phyloP scores from a whole-genome alignment of 1,140 invertebrate species.

The Paracyclopina nana region DNA sequence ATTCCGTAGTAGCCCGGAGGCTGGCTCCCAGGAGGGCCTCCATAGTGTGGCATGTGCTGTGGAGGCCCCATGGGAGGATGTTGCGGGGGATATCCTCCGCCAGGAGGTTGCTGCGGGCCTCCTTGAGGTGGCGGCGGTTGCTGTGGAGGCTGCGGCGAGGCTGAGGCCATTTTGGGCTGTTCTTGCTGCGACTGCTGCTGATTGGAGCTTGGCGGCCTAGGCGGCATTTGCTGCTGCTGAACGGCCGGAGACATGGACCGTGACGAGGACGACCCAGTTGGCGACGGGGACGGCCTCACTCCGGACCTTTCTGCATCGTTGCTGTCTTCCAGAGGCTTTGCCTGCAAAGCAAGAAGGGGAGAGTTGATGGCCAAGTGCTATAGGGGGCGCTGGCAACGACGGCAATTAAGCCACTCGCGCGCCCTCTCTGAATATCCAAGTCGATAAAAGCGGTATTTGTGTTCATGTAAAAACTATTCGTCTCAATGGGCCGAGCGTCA shows the following conservation, averaged over 20 bases:
- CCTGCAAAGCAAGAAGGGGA: background rate
- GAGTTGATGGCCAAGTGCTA: background rate
- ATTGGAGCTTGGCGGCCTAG: background rate
- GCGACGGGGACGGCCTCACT: background rate
- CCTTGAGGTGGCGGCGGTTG: background rate
- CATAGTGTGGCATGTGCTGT: background rate
- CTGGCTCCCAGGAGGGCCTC: too few species aligned
- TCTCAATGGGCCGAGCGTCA: too few species aligned
- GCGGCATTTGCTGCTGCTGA: background rate
- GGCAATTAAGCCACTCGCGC: background rate
- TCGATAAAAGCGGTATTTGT: background rate
- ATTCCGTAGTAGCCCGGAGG: background rate
- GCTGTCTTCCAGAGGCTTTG: background rate
- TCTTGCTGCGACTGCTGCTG: background rate
- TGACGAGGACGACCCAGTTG: background rate
- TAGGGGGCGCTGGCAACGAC: background rate
- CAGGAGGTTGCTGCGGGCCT: background rate
- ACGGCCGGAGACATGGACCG: background rate
- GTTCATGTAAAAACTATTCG: too few species aligned
- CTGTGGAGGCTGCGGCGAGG: background rate
- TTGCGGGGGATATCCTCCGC: background rate
- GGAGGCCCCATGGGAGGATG: background rate
- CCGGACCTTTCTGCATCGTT: background rate
- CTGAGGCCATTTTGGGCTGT: background rate
- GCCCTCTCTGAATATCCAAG: background rate